A percentile compares a stretch with the other conserved stretches of the same genome.
phyloP scores from a whole-genome alignment of 1,140 invertebrate genomes.

The Lysiphlebus fabarum region DNA sequence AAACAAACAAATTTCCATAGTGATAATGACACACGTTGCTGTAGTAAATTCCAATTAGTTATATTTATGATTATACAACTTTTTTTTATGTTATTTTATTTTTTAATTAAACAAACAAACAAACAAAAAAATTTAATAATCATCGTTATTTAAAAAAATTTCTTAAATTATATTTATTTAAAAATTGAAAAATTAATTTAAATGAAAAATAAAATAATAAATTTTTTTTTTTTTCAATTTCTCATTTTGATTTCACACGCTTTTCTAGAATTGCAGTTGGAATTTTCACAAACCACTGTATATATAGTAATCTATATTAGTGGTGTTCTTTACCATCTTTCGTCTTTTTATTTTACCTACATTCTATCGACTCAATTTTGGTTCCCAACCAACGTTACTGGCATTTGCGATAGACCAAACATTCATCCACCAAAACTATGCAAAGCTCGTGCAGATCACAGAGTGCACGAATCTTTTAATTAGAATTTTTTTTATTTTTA shows the following conservation, averaged over 20 bases:
- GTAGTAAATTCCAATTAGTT: no score
- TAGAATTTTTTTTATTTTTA: conserved; percentile 2
- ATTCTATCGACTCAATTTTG: no score
- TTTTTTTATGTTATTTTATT: no score
- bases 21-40: no score
- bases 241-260: conserved; percentile 9
- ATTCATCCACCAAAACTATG: conserved; percentile 9
- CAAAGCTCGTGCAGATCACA: conserved; percentile 7
- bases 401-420: background rate
- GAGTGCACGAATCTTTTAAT: conserved; percentile 17
- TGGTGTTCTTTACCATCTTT: background rate
- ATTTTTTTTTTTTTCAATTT: background rate
- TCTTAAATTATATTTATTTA: no score
- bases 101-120: no score
- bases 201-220: no score
- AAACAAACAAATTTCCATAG: no score
- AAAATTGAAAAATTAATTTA: no score
- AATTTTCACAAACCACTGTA: conserved; percentile 9
- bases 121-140: background rate
- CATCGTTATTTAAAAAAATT: background rate
- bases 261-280: conserved; percentile 11
- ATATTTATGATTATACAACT: no score
- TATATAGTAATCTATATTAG: no score
- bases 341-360: background rate
- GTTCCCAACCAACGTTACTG: no score